Conservation (phyloP, 2,797 vertebrate species). For the Momotus momota region DNA sequence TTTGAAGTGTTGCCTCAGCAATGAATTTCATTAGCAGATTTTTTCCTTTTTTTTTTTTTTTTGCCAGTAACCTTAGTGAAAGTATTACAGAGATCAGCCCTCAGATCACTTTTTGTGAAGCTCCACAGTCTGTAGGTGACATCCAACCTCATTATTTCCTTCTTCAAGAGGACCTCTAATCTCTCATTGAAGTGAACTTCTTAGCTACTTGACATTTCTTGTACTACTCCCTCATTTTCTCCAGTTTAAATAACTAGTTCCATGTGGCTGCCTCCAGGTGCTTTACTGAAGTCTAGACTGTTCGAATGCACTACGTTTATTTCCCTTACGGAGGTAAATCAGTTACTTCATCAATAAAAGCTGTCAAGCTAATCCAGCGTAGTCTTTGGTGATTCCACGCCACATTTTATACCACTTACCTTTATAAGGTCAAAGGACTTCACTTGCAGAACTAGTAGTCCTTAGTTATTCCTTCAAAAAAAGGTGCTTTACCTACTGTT, state of each 20-base stretch:
- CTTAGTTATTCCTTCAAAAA: neutral
- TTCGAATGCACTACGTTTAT: neutral
- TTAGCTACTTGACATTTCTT: neutral
- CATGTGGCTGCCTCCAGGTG: neutral
- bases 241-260: neutral
- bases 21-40: neutral
- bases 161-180: neutral
- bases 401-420: conserved; percentile 8
- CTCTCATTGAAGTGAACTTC: neutral
- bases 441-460: neutral
- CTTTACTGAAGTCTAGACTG: neutral
- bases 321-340: neutral
- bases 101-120: neutral
- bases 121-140: neutral
- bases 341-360: accelerated
- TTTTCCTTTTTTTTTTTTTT: neutral
- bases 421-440: neutral
- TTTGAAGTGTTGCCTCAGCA: neutral
- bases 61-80: neutral
- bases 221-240: neutral
- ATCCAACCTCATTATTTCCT: neutral
- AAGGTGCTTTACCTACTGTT: neutral
- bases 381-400: neutral
- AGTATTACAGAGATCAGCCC: neutral
- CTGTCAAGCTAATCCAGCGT: neutral